Percentiles rank a stretch among this genome's conserved stretches.
phyloP scores from a whole-genome alignment of 2,797 vertebrate species.

The Sebastes baramenuke region DNA sequence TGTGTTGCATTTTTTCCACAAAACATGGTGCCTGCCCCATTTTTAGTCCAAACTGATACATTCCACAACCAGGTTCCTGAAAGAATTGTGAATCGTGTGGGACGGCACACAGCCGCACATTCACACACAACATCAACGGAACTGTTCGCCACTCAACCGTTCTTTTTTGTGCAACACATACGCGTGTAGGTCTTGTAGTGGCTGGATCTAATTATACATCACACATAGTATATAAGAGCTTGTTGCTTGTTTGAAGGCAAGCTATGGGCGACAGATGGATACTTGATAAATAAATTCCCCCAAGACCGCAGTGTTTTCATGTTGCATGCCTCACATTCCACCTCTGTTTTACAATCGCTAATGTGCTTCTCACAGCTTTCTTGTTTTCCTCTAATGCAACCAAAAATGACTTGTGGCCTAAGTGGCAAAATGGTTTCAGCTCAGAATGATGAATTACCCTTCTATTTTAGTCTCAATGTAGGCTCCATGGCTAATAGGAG shows the following conservation, averaged over 20 bases:
- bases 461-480: conserved; percentile 62
- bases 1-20: conserved; percentile 72
- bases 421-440: conserved; percentile 65
- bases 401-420: conserved; percentile 71
- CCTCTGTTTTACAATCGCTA: conserved; percentile 80
- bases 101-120: background rate
- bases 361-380: conserved; percentile 77
- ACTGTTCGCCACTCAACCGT: background rate
- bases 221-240: conserved; percentile 56
- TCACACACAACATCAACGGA: conserved; percentile 5
- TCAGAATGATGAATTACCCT: conserved; percentile 56
- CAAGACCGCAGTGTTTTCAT: conserved; percentile 81
- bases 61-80: conserved; percentile 61
- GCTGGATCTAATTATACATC: conserved; percentile 73
- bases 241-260: conserved; percentile 69
- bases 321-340: conserved; percentile 80
- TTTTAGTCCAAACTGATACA: conserved; percentile 68
- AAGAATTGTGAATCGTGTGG: conserved; percentile 33
- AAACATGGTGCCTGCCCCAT: conserved; percentile 61
- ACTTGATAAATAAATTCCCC: conserved; percentile 80
- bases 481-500: conserved; percentile 40
- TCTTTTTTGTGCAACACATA: conserved; percentile 26
- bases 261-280: conserved; percentile 77
- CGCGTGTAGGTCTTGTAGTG: conserved; percentile 31
- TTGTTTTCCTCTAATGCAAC: conserved; percentile 74